These are phyloP conservation scores for Goniozus legneri DNA, from an alignment of 1,140 invertebrate species.

Conservation along the genomic window DNA sequence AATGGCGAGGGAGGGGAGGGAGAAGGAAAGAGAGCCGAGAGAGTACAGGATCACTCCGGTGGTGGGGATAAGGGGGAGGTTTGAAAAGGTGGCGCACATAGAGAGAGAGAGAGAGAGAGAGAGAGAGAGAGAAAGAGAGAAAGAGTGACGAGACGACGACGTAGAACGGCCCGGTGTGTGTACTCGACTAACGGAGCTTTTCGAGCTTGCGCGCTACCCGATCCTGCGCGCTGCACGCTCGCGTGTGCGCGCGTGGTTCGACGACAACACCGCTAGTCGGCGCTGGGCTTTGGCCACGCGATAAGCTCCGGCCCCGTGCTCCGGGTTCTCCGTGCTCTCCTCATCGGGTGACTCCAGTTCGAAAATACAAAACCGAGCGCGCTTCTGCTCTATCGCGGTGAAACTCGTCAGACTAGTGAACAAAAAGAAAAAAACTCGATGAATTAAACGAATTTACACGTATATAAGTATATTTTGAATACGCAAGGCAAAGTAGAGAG, in stretches of 20 bases:
- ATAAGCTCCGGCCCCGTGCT: slow-evolving; percentile 23
- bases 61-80: neutral
- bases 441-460: too few species aligned
- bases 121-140: neutral
- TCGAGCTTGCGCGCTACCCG: too few species aligned
- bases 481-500: too few species aligned
- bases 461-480: too few species aligned
- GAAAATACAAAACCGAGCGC: slow-evolving; percentile 15
- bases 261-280: slow-evolving; percentile 42
- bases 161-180: neutral
- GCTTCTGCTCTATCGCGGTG: slow-evolving; percentile 13
- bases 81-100: neutral
- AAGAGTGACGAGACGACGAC: neutral
- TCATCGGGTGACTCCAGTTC: neutral
- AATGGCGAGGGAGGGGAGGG: neutral
- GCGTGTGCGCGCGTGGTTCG: slow-evolving; percentile 9
- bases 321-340: neutral
- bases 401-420: too few species aligned
- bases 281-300: slow-evolving; percentile 38
- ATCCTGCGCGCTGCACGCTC: too few species aligned
- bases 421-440: too few species aligned
- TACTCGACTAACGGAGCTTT: too few species aligned
- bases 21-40: neutral
- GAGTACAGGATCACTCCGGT: too few species aligned
- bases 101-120: neutral